Conservation (phyloP, 2,888 invertebrate species). For the Macrosiphum euphorbiae region DNA sequence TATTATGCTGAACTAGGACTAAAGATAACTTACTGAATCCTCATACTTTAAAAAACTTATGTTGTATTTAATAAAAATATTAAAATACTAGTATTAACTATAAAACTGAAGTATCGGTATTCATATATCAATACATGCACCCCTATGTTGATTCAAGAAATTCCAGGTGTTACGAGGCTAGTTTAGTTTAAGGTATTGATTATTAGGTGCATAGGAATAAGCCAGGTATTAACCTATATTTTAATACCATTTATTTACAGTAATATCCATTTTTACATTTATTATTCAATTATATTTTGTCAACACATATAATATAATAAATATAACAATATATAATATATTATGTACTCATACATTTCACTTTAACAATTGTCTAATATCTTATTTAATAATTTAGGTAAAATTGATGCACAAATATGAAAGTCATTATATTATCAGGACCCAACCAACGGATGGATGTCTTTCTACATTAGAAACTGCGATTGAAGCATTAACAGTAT, state of each 20-base stretch:
- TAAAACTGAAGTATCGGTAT: too few species aligned
- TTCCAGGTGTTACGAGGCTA: too few species aligned
- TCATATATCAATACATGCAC: too few species aligned
- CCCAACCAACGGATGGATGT: slow-evolving; percentile 92
- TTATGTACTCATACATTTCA: neutral
- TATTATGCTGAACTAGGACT: too few species aligned
- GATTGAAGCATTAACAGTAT: slow-evolving; percentile 81
- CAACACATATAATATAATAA: neutral
- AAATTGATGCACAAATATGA: slow-evolving; percentile 80
- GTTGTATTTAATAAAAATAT: too few species aligned
- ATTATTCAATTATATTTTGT: neutral
- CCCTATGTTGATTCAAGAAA: too few species aligned
- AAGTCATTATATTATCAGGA: slow-evolving; percentile 92
- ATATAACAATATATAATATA: too few species aligned
- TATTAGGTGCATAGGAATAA: neutral
- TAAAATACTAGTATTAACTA: neutral
- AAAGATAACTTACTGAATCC: too few species aligned
- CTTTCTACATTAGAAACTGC: slow-evolving; percentile 92
- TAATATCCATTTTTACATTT: neutral
- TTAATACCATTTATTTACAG: neutral
- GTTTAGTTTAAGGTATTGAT: neutral
- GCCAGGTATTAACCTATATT: neutral
- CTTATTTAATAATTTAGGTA: slow-evolving; percentile 72
- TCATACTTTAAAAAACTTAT: too few species aligned
- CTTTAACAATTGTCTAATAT: neutral